Conservation (phyloP, 1,140 invertebrate species). For the Drosophila nigrodunni region DNA sequence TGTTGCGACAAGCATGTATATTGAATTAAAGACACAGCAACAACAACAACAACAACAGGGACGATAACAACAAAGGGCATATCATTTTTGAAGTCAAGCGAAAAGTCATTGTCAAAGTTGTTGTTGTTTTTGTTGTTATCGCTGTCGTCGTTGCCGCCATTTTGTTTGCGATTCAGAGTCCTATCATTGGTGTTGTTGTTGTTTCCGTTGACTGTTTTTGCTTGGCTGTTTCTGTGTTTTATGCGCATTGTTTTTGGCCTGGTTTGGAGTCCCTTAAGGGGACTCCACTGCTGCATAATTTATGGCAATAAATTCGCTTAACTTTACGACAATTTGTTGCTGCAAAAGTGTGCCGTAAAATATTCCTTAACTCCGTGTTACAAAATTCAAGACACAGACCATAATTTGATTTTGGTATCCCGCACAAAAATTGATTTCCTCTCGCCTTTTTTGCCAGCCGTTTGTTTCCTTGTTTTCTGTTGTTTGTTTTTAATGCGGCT, state of each 20-base stretch:
- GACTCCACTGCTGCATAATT: constrained; percentile 65
- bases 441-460: neutral
- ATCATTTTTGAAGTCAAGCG: constrained; percentile 69
- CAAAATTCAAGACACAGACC: constrained; percentile 6
- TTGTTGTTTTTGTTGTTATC: constrained; percentile 45
- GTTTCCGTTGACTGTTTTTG: constrained; percentile 9
- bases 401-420: constrained; percentile 64
- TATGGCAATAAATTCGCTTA: constrained; percentile 83
- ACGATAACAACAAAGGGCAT: constrained; percentile 40
- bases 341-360: constrained; percentile 73
- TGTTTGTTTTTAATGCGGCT: constrained; percentile 51
- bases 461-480: neutral
- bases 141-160: constrained; percentile 67
- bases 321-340: constrained; percentile 83
- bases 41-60: constrained; percentile 13
- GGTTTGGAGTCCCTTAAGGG: constrained; percentile 10
- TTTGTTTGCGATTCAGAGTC: constrained; percentile 51
- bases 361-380: constrained; percentile 10
- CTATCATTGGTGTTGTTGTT: constrained; percentile 9
- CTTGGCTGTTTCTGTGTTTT: constrained; percentile 56
- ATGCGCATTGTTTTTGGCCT: constrained; percentile 66
- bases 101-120: constrained; percentile 78
- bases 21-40: constrained; percentile 70
- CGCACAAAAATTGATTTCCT: constrained; percentile 60
- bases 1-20: constrained; percentile 58